Evolutionary conservation across 2,888 invertebrate species (phyloP).

Genomic region (Sceliomorpha sp.): DNA sequence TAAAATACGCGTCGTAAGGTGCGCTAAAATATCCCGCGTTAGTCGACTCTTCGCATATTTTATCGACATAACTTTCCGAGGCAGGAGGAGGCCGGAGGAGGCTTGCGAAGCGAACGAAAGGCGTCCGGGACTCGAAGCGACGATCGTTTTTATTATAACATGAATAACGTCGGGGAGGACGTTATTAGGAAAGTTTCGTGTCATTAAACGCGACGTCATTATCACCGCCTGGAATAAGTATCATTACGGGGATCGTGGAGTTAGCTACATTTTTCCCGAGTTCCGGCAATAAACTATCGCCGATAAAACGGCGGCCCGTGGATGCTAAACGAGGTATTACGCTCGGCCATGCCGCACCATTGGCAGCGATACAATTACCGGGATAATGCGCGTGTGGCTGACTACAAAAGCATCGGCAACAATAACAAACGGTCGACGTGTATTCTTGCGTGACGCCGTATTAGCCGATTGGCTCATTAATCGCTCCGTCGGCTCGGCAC

Average conservation of each 20-base stretch:
- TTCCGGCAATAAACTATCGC: slow-evolving; percentile 53
- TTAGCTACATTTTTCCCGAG: slow-evolving; percentile 44
- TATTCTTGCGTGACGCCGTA: slow-evolving; percentile 78
- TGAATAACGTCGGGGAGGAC: slow-evolving; percentile 21
- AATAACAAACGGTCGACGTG: slow-evolving; percentile 64
- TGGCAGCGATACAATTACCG: slow-evolving; percentile 48
- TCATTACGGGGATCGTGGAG: slow-evolving; percentile 24
- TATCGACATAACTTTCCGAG: slow-evolving; percentile 9
- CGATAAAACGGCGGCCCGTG: slow-evolving; percentile 42
- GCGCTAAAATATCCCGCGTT: slow-evolving; percentile 2
- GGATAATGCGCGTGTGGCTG: slow-evolving; percentile 46
- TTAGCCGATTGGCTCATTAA: slow-evolving; percentile 80
- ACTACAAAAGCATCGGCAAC: slow-evolving; percentile 54
- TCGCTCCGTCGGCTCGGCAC: slow-evolving; percentile 77
- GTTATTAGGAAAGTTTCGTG: slow-evolving; percentile 46
- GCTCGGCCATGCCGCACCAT: slow-evolving; percentile 21
- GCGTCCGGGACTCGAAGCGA: too few species aligned
- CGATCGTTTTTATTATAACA: slow-evolving; percentile 26
- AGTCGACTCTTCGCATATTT: slow-evolving; percentile 4
- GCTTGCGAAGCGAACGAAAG: slow-evolving; percentile 8
- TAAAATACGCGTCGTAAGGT: background rate
- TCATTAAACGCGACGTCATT: slow-evolving; percentile 51
- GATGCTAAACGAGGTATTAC: slow-evolving; percentile 41
- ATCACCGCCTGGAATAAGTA: slow-evolving; percentile 34
- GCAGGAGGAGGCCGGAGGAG: too few species aligned